Evolutionary conservation across 2,888 invertebrate genomes (phyloP).

Genomic region (Pristionchus entomophagus): DNA sequence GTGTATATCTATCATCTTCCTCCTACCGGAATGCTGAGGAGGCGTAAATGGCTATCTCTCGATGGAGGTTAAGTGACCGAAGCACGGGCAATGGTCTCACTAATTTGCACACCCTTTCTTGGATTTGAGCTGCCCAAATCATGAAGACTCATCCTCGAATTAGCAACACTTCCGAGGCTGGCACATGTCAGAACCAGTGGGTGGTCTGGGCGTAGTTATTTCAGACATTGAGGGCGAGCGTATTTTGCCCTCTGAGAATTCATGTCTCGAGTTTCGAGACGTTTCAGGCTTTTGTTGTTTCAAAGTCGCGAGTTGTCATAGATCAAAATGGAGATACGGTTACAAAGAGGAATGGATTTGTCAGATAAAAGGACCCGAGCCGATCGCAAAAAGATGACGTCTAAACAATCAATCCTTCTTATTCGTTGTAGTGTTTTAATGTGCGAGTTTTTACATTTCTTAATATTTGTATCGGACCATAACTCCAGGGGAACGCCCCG

Average conservation of each 20-base stretch:
- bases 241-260: background rate
- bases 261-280: background rate
- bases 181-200: background rate
- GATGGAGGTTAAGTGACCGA: too few species aligned
- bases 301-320: background rate
- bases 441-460: too few species aligned
- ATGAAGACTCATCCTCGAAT: too few species aligned
- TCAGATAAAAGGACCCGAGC: background rate
- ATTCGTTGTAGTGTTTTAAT: too few species aligned
- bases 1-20: background rate
- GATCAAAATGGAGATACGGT: background rate
- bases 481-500: too few species aligned
- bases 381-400: too few species aligned
- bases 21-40: background rate
- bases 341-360: background rate
- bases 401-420: too few species aligned
- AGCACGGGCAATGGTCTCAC: too few species aligned
- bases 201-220: background rate
- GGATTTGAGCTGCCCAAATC: too few species aligned
- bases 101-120: too few species aligned
- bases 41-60: background rate
- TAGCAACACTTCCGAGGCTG: background rate
- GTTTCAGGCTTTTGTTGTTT: background rate
- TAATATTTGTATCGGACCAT: too few species aligned
- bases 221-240: background rate